Percentiles rank a stretch among this genome's conserved stretches.
Conservation (phyloP, 2,113 vertebrate genomes). For the Apteryx mantelli region DNA sequence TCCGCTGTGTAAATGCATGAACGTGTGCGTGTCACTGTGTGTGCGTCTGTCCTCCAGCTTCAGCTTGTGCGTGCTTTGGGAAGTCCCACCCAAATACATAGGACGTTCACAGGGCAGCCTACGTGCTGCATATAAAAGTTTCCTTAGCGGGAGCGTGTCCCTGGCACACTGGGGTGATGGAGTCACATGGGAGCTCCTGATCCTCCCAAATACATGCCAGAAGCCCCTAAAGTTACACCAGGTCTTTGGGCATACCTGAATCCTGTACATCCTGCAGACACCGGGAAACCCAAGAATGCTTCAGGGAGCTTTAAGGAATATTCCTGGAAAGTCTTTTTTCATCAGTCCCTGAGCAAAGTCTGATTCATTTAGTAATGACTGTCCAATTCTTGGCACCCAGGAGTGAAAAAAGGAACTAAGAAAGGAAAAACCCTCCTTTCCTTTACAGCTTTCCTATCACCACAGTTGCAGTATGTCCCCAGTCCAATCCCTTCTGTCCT, state of each 20-base stretch:
- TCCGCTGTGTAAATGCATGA: not conserved
- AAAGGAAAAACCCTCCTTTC: not conserved
- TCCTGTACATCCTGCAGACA: not conserved
- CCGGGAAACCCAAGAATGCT: not conserved
- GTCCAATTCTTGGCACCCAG: not conserved
- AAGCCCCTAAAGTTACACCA: accelerated
- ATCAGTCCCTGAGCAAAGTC: not conserved
- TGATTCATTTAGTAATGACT: not conserved
- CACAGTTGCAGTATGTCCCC: not conserved
- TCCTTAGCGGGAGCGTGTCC: not conserved
- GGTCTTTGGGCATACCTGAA: not conserved
- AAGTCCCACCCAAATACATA: not conserved
- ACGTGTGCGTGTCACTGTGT: accelerated
- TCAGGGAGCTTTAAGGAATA: not conserved
- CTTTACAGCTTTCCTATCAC: not conserved
- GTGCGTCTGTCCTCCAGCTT: not conserved
- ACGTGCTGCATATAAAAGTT: not conserved
- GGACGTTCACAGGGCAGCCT: no score
- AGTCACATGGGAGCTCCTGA: not conserved
- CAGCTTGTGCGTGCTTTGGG: not conserved
- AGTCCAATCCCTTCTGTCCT: not conserved
- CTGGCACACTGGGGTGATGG: not conserved
- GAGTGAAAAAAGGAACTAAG: not conserved
- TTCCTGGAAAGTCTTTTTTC: not conserved
- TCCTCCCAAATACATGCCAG: not conserved